A percentile compares a stretch with the other conserved stretches of the same genome.
Conservation (phyloP, 2,888 invertebrate species). For the Geotrupes spiniger region DNA sequence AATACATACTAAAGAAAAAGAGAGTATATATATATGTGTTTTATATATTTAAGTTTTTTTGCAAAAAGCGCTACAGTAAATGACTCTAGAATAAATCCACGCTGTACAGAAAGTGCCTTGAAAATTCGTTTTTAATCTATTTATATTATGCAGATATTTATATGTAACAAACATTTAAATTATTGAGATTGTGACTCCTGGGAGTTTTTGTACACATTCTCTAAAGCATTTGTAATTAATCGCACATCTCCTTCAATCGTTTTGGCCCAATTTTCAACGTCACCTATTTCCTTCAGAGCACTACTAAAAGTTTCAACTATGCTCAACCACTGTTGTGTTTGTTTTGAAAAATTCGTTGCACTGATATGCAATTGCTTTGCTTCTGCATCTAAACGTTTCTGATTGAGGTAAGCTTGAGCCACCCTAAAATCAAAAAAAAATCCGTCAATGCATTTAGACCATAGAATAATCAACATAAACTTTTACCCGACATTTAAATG, state of each 20-base stretch:
- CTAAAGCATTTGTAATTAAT: conserved; percentile 86
- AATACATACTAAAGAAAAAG: too few species aligned
- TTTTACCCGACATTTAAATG: conserved; percentile 97
- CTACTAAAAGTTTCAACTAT: conserved; percentile 85
- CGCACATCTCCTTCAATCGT: conserved; percentile 96
- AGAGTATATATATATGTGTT: too few species aligned
- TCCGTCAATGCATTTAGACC: not conserved
- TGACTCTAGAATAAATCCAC: too few species aligned
- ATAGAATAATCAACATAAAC: conserved; percentile 30
- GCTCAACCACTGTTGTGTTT: conserved; percentile 95
- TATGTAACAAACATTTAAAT: not conserved
- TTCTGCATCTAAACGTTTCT: conserved; percentile 95
- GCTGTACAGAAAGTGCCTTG: too few species aligned
- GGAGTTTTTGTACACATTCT: conserved; percentile 85
- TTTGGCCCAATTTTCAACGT: conserved; percentile 98
- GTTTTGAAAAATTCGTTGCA: conserved; percentile 92
- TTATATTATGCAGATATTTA: too few species aligned
- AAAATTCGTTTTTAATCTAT: too few species aligned
- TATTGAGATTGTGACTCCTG: conserved; percentile 41
- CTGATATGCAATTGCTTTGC: conserved; percentile 93
- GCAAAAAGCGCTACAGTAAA: too few species aligned
- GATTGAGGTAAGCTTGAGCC: conserved; percentile 97
- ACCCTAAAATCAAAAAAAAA: conserved; percentile 61
- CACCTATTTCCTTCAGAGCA: conserved; percentile 92
- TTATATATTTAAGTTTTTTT: too few species aligned